These are phyloP conservation scores for Ameiurus melas DNA, from an alignment of 2,113 vertebrate genomes.

Conservation along the genomic window DNA sequence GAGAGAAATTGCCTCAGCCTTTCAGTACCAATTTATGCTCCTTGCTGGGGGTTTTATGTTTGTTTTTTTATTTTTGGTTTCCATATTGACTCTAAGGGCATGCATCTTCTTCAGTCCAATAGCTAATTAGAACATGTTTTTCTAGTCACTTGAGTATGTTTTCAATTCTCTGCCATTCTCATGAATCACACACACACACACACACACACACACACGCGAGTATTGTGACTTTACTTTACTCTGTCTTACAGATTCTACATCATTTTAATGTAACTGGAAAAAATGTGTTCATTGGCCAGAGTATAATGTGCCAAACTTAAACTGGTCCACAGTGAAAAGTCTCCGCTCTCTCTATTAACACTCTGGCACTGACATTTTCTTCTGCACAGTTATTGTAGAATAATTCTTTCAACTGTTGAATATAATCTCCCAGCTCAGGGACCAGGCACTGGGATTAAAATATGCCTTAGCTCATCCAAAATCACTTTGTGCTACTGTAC, in stretches of 20 bases:
- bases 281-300: background rate
- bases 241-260: background rate
- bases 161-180: background rate
- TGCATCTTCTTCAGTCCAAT: background rate
- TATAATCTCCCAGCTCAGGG: constrained; percentile 43
- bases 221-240: background rate
- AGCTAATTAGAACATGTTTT: background rate
- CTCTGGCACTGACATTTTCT: constrained; percentile 35
- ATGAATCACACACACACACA: background rate
- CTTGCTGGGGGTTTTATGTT: background rate
- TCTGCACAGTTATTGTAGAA: constrained; percentile 3
- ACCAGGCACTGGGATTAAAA: constrained; percentile 33
- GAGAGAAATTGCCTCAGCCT: background rate
- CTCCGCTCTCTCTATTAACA: background rate
- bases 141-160: background rate
- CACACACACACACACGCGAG: background rate
- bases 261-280: background rate
- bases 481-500: constrained; percentile 9
- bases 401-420: constrained; percentile 32
- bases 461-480: constrained; percentile 30
- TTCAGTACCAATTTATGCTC: background rate
- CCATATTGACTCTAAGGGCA: background rate
- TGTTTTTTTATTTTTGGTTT: no score
- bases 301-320: background rate
- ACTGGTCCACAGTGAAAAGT: background rate